Evolutionary conservation across 2,113 vertebrate genomes (phyloP).

Genomic region (Lepus europaeus): DNA sequence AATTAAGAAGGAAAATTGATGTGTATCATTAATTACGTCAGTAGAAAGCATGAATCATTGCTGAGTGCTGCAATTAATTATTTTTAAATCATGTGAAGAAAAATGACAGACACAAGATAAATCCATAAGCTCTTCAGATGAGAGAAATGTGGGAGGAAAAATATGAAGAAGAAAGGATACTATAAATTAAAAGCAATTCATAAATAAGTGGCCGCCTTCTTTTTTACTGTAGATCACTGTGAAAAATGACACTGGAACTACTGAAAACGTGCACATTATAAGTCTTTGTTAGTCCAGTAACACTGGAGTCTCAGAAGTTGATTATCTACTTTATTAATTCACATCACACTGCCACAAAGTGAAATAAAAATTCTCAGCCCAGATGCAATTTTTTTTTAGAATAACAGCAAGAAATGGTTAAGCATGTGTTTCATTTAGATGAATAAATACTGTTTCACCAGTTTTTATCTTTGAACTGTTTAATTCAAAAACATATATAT

Average conservation of each 20-base stretch:
- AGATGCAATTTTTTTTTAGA: constrained; percentile 76
- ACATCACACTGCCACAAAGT: constrained; percentile 65
- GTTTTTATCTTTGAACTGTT: constrained; percentile 66
- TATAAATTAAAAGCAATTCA: constrained; percentile 79
- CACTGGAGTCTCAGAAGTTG: constrained; percentile 53
- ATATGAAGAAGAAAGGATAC: constrained; percentile 79
- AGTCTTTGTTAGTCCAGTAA: constrained; percentile 19
- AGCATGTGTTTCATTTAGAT: constrained; percentile 69
- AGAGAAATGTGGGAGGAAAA: constrained; percentile 83
- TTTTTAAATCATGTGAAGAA: constrained; percentile 94
- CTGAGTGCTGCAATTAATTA: constrained; percentile 96
- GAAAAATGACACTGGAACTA: constrained; percentile 61
- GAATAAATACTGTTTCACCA: constrained; percentile 65
- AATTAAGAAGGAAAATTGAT: constrained; percentile 97
- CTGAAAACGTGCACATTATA: constrained; percentile 15
- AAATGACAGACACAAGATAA: constrained; percentile 94
- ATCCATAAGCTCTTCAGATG: constrained; percentile 88
- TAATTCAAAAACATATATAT: constrained; percentile 63
- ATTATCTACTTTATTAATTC: constrained; percentile 82
- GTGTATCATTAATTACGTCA: constrained; percentile 98
- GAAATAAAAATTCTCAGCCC: constrained; percentile 78
- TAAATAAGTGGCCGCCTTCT: constrained; percentile 66
- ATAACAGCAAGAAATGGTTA: constrained; percentile 69
- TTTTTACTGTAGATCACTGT: constrained; percentile 56
- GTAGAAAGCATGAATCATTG: constrained; percentile 97